Conservation (phyloP, 2,888 invertebrate genomes). For the Ophioninae sp. region DNA sequence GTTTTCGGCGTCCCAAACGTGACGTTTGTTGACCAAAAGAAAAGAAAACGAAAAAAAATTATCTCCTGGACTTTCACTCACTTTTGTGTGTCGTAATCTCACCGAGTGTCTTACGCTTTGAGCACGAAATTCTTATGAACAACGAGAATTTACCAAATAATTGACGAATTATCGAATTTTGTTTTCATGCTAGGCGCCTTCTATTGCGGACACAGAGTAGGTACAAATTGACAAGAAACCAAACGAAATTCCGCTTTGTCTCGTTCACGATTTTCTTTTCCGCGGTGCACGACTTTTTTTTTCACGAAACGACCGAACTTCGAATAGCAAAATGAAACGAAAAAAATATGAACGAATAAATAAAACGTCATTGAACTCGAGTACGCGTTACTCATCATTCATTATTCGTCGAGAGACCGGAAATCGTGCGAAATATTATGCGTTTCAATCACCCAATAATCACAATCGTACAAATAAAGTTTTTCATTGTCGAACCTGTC, state of each 20-base stretch:
- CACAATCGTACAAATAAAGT: background rate
- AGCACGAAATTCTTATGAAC: constrained; percentile 43
- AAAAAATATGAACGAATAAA: background rate
- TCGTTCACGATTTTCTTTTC: background rate
- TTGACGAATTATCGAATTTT: constrained; percentile 74
- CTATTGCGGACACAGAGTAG: constrained; percentile 80
- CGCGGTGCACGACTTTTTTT: constrained; percentile 59
- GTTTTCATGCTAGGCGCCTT: constrained; percentile 80
- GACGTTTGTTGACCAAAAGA: background rate
- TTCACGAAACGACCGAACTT: background rate
- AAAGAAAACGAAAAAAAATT: background rate
- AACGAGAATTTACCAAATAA: constrained; percentile 70
- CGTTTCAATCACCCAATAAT: background rate
- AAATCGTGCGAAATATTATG: constrained; percentile 24
- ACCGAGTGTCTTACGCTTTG: constrained; percentile 49
- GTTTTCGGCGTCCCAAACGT: background rate
- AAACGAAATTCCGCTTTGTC: constrained; percentile 28
- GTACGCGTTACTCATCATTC: constrained; percentile 13
- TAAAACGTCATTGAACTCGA: background rate
- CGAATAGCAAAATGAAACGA: background rate
- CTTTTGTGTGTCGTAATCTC: constrained; percentile 45
- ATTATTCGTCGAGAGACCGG: constrained; percentile 1
- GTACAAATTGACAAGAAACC: constrained; percentile 70
- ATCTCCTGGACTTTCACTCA: constrained; percentile 27
- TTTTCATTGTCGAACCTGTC: constrained; percentile 10